phyloP scores from a whole-genome alignment of 1,140 invertebrate genomes.

The Anagrus nilaparvatae region DNA sequence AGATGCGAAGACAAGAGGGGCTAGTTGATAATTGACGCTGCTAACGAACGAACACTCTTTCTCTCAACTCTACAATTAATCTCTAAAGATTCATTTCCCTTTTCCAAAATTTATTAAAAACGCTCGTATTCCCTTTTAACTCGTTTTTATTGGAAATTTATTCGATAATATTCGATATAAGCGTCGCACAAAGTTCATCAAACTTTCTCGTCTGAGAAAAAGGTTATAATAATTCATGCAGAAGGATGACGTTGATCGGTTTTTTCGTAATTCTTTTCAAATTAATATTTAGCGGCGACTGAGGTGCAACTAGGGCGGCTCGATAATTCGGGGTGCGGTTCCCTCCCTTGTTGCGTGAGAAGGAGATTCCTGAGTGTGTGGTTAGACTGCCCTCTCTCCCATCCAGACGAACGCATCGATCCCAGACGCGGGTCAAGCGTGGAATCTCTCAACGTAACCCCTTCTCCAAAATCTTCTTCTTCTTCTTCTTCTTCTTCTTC shows the following conservation, averaged over 20 bases:
- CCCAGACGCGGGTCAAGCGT: slow-evolving; percentile 42
- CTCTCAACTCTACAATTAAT: slow-evolving; percentile 6
- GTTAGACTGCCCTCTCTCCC: background rate
- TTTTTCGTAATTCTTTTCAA: background rate
- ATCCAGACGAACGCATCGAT: slow-evolving; percentile 43
- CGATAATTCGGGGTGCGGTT: slow-evolving; percentile 18
- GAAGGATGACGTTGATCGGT: no score
- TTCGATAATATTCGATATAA: slow-evolving; percentile 15
- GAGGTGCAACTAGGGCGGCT: background rate
- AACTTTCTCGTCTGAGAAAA: background rate
- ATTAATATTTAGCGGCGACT: background rate
- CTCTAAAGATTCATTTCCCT: background rate
- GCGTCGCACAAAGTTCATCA: background rate
- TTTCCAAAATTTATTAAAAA: background rate
- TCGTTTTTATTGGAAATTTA: slow-evolving; percentile 2
- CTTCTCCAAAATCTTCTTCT: slow-evolving; percentile 18
- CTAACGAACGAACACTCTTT: slow-evolving; percentile 15
- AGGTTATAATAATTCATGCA: no score
- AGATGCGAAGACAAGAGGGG: slow-evolving; percentile 3
- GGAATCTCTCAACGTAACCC: slow-evolving; percentile 27
- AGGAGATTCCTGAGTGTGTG: background rate
- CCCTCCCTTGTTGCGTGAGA: slow-evolving; percentile 6
- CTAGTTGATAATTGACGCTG: slow-evolving; percentile 15
- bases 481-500: slow-evolving; percentile 18
- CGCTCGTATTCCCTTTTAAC: background rate